Evolutionary conservation across 2,797 vertebrate genomes (phyloP), one percentile per base, ranked within the genome.

Genomic region (Margarornis squamiger): DNA sequence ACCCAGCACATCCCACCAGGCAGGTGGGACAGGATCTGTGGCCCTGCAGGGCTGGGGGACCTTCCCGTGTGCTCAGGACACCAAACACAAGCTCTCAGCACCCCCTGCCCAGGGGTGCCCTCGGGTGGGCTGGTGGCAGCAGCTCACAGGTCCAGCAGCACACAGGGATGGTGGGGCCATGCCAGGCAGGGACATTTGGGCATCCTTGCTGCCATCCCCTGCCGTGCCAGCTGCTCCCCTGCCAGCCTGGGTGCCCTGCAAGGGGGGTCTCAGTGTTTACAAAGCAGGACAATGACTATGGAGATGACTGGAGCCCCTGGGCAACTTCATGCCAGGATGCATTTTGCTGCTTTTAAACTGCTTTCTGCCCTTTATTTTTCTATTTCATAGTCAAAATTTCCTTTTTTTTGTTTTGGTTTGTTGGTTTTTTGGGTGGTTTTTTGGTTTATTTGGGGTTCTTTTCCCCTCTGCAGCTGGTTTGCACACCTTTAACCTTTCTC

Each of bases 81-180:
- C 13, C 59, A 22, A 41, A 30, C 38, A 30, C 27, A 9, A 30
- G 38, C 59, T 39, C 26, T 29, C 26, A 20, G 59, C 26, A 20
- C 24, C 58, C 38, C 38, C 27, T 62, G 59, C 17, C 32, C 38
- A 14, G 49, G 1, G 13, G 23, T 45, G 48, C 3, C 4, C 38
- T 16, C 2, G 34, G 49, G 36, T 3, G 15, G 57, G 8, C 48
- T 8, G 45, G 7, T 32, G 36, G 12, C 73, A 38, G 23, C 34
- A 30, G n/a, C 12, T 7, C 15, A n/a, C 30, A 26, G 76, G 29
- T 20, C 7, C 26, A 6, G 4, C 4, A 57, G 51, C 27, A 49
- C 48, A 49, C 26, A 2, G 34, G 39, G 24, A 29, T 54, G 55
- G 0, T 17, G 54, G 10, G 59, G 38, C 73, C 0, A 0, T 20